Conservation (phyloP, 2,888 invertebrate species). For the Fragum whitleyi region DNA sequence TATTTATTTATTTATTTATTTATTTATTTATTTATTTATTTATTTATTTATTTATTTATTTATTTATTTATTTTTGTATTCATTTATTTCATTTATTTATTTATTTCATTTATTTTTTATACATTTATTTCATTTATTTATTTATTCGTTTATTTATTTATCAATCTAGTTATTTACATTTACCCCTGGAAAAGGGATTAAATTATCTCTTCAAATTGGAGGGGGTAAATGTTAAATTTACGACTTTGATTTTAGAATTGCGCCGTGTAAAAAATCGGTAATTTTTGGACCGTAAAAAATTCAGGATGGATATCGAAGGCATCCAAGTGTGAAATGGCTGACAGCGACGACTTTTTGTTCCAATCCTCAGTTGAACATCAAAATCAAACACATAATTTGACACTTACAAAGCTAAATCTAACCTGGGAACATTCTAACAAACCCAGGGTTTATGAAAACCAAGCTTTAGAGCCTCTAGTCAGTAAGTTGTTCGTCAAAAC, state of each 20-base stretch:
- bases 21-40: too few relatives aligned
- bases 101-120: too few relatives aligned
- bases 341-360: slow-evolving; percentile 63
- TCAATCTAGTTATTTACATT: too few relatives aligned
- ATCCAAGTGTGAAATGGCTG: slow-evolving; percentile 45
- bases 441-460: slow-evolving; percentile 58
- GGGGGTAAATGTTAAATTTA: too few relatives aligned
- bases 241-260: neutral
- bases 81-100: too few relatives aligned
- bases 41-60: too few relatives aligned
- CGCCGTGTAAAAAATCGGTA: slow-evolving; percentile 2
- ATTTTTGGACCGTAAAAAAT: neutral
- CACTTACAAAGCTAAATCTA: slow-evolving; percentile 68
- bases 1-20: too few relatives aligned
- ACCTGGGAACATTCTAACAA: slow-evolving; percentile 67
- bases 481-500: slow-evolving; percentile 62
- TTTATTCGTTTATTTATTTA: too few relatives aligned
- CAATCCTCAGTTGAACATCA: slow-evolving; percentile 73
- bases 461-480: slow-evolving; percentile 65
- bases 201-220: too few relatives aligned
- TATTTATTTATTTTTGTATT: too few relatives aligned
- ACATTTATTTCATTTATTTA: too few relatives aligned
- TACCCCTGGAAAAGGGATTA: too few relatives aligned
- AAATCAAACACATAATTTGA: slow-evolving; percentile 69
- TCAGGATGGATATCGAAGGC: neutral